Base-by-base conservation (phyloP, 2,797 vertebrate genomes). In the Pipistrellus pipistrellus region DNA sequence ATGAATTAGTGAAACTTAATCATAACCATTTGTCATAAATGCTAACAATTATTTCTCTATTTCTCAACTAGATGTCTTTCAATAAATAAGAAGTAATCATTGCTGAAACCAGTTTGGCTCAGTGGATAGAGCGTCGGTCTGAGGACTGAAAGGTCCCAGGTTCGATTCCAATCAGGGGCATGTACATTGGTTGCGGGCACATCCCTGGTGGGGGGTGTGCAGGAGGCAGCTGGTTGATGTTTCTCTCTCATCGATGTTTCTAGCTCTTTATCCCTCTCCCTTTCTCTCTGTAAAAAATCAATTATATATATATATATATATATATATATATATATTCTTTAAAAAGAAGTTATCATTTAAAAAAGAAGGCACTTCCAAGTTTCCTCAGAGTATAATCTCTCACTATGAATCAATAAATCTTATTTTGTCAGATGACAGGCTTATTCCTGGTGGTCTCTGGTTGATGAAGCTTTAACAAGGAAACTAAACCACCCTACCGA, bases 1-100 rank as follows among this genome's bases (percentile, higher is more conserved):
- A 85, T 5, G 35, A 88, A 81, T 76, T 95, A 94, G 85, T 89
- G 93, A 85, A 90, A 88, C 55, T 86, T 76, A 88, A 86, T 84
- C 78, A 92, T 88, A 84, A 95, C 92, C 88, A 93, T 92, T 94
- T 97, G 94, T 83, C 94, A 95, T 95, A 90, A 81, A 86, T 86
- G 55, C 92, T 97, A 93, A 94, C 48, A 89, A 27, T 93, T 96
- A 95, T 84, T 90, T 94, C 95, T 91, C 90, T 96, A 78, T 75
- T 93, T 93, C 95, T 95, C 85, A 95, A 90, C 32, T 96, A 83
- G 53, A 83, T 95, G 78, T 93, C 93, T 96, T 97, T 97, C 85
- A 97, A 95, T 95, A 97, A 97, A 97, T 87, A 85, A 92, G 51
- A 95, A 85, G 81, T 90, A 94, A 88, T 44, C 44, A 44, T 44